Base-by-base conservation (phyloP, 2,797 vertebrate genomes). In the Semaprochilodus insignis region DNA sequence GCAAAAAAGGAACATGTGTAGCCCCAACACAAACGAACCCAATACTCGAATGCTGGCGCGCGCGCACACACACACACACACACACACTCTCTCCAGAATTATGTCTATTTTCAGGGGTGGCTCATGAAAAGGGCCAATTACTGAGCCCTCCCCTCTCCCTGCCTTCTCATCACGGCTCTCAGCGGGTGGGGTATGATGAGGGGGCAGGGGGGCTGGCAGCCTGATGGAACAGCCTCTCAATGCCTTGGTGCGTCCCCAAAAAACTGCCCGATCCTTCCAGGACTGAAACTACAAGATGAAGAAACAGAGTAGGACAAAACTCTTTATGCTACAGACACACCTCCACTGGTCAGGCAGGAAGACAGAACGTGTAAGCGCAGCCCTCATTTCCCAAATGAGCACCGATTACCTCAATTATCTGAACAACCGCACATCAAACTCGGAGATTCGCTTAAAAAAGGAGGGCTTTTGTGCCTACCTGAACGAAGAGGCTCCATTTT, bases 341-440 rank as follows among this genome's bases (percentile, higher is more conserved):
- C 73, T 83, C 75, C 77, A 60, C 59, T 66, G 74, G 72, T 66
- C 63, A 67, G 19, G 23, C 76, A 87, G 69, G 78, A 83, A 65
- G 82, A 69, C 77, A 57, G 52, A 80, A 74, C 76, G 72, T 81
- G 76, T 76, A 82, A 80, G 86, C 80, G 78, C 19, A 74, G 75
- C 54, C 80, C 77, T 85, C 78, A 85, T 87, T 90, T 88, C 79
- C 83, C 74, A 88, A 88, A 88, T 85, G 86, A 82, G 82, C 73
- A 77, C 79, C 82, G 81, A 91, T 91, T 83, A 89, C 62, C 67
- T n/a, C 67, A 87, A 91, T 91, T 90, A 91, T 89, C 89, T 86
- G 87, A 89, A 90, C 85, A 87, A 81, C 81, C 79, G n/a, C 40
- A 81, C 82, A 90, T 82, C 85, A 85, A 85, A 85, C 77, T 82